phyloP scores from a whole-genome alignment of 2,797 vertebrate species.

The Sebastes dallii region DNA sequence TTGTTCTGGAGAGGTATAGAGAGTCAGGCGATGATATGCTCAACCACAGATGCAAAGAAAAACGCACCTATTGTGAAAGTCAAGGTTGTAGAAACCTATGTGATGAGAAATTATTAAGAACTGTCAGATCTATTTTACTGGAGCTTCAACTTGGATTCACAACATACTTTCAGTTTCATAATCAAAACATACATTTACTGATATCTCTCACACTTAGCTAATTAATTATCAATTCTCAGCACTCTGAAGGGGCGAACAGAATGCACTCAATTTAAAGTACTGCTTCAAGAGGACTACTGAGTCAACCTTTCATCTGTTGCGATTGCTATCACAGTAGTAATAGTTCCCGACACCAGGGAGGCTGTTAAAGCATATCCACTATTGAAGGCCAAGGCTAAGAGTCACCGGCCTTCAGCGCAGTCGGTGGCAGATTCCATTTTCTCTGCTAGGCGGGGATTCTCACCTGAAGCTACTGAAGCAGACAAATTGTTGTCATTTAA shows the following conservation, averaged over 20 bases:
- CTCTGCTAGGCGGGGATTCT: slow-evolving; percentile 59
- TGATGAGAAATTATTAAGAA: not conserved
- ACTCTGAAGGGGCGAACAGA: not conserved
- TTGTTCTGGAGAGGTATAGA: not conserved
- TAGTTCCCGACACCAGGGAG: slow-evolving; percentile 11
- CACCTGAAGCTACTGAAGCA: slow-evolving; percentile 63
- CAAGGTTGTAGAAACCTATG: not conserved
- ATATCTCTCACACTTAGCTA: not conserved
- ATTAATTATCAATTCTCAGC: not conserved
- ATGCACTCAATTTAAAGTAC: not conserved
- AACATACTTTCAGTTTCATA: not conserved
- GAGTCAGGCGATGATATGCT: not conserved
- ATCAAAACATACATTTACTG: not conserved
- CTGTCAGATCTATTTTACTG: not conserved
- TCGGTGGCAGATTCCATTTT: slow-evolving; percentile 71
- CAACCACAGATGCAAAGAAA: not conserved
- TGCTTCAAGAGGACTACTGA: slow-evolving; percentile 1
- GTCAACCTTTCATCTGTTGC: slow-evolving; percentile 25
- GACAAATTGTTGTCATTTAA: slow-evolving; percentile 62
- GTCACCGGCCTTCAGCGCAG: slow-evolving; percentile 44
- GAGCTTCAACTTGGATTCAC: not conserved
- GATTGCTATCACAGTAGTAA: slow-evolving; percentile 19
- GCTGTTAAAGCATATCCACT: slow-evolving; percentile 46
- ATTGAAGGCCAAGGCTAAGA: slow-evolving; percentile 43
- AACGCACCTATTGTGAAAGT: not conserved